A percentile compares a stretch with the other conserved stretches of the same genome.
Evolutionary conservation across 2,888 invertebrate genomes (phyloP).

Genomic region (Balanococcus diminutus): DNA sequence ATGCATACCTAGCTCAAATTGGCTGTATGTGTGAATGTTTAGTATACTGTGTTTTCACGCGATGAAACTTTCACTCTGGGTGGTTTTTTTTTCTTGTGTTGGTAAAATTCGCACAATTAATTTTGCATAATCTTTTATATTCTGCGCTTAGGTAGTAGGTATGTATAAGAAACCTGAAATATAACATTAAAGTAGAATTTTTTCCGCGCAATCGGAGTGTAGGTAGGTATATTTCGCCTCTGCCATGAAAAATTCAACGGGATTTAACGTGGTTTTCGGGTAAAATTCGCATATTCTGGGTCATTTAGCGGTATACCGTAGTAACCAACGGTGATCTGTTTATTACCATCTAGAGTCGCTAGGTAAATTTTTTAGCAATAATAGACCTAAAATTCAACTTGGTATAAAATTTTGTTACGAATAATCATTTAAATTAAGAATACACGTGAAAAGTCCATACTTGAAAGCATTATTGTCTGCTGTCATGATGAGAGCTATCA

Average conservation of each 20-base stretch:
- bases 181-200: background rate
- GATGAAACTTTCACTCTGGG: background rate
- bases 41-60: background rate
- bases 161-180: too few species aligned
- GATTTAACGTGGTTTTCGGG: background rate
- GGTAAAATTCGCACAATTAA: background rate
- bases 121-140: background rate
- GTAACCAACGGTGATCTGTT: background rate
- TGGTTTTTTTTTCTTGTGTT: background rate
- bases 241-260: background rate
- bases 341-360: background rate
- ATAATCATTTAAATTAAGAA: background rate
- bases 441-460: background rate
- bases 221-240: background rate
- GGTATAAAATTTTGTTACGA: background rate
- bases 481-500: background rate
- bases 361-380: too few species aligned
- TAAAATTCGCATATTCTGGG: background rate
- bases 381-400: background rate
- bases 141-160: background rate
- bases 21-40: background rate
- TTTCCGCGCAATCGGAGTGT: background rate
- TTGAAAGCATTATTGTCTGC: constrained; percentile 12
- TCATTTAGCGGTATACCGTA: background rate
- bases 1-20: too few species aligned